Evolutionary conservation across 2,888 invertebrate species (phyloP), one percentile per base, ranked within the genome.

Genomic region (Unio pictorum): DNA sequence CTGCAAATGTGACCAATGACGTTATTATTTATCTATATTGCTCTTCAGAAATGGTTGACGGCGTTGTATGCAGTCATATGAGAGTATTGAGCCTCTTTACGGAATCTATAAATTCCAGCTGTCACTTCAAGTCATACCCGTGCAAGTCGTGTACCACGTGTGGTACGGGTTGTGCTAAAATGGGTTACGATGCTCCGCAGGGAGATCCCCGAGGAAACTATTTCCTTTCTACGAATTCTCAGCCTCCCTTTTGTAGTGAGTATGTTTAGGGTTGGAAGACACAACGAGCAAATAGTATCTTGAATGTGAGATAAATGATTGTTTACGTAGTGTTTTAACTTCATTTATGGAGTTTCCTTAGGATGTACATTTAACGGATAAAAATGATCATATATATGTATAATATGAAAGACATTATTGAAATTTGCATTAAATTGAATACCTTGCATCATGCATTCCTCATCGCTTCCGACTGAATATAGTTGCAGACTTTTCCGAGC

Each of bases 181-280:
- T 89, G 81, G 89, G 90, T 5, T 84, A 86, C 60, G 80, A 83
- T 67, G 84, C 88, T 18, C 81, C 82, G 57, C 8, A 26, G 18
- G 55, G 56, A 23, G 45, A 28, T 1, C 28, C 28, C 20, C 62
- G 55, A 26, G 73, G 71, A 5, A 71, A 58, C 28, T 76, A 71
- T 59, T 76, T 66, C 65, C 68, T 76, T 18, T 62, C 66, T 26
- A 76, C 76, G 11, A 56, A 55, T 20, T 55, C 55, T 7, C 23
- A 55, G n/a, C 67, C 68, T 15, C 71, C 71, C 2, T 74, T 58
- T 55, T 74, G 74, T 3, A 30, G 30, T 30, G 5, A 30, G 30
- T 1, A 30, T 30, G 4, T 30, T 30, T 30, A 5, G 3, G 30
- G 30, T 4, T 30, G 3, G 30, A 30, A 30, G 3, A 30, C 3